These are phyloP conservation scores for Sminthopsis crassicaudata DNA, from an alignment of 2,113 vertebrate genomes.

Conservation along the genomic window DNA sequence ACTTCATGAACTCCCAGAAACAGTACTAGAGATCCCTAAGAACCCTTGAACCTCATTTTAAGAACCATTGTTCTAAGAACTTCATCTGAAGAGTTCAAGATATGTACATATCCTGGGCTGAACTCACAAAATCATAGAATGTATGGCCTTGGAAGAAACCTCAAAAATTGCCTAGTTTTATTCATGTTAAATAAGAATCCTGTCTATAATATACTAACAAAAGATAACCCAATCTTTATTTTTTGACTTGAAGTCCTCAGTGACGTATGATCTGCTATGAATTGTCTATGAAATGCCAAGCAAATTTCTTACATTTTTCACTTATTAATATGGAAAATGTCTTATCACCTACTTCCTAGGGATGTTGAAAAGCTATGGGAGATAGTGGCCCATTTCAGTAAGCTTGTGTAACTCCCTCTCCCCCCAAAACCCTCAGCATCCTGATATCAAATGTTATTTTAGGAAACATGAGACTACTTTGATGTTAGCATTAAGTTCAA, in stretches of 20 bases:
- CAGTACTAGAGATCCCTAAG: background rate
- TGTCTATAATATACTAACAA: background rate
- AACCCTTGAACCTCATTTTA: background rate
- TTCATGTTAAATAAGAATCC: background rate
- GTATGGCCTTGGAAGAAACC: background rate
- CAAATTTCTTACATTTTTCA: background rate
- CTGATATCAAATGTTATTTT: slow-evolving; percentile 1
- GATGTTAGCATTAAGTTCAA: slow-evolving; percentile 30
- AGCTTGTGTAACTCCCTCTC: too few species aligned
- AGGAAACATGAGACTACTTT: background rate
- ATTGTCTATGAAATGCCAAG: background rate
- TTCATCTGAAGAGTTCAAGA: slow-evolving; percentile 9
- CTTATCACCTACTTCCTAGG: background rate
- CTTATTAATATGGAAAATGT: slow-evolving; percentile 8
- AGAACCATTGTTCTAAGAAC: background rate
- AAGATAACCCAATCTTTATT: background rate
- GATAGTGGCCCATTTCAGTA: slow-evolving; percentile 1
- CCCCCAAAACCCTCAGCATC: background rate
- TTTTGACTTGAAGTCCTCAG: background rate
- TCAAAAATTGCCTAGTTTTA: slow-evolving; percentile 5
- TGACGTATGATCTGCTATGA: background rate
- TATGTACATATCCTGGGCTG: background rate
- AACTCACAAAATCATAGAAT: slow-evolving; percentile 5
- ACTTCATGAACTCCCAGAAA: background rate
- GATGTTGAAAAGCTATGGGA: background rate